Evolutionary conservation across 2,113 vertebrate species (phyloP), one percentile per base, ranked within the genome.

Genomic region (Megaleporinus macrocephalus): DNA sequence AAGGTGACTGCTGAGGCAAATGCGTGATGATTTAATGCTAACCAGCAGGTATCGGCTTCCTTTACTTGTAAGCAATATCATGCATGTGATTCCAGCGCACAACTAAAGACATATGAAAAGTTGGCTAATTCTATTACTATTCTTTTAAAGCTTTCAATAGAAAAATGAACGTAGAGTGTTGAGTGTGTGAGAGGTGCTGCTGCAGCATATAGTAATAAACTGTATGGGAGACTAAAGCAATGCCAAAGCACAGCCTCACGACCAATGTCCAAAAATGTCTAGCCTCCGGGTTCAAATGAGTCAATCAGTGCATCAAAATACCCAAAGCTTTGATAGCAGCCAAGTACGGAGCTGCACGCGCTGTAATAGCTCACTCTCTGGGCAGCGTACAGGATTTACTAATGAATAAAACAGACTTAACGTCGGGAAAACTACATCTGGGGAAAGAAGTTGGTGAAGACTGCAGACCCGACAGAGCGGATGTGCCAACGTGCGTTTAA

Each of bases 321-420:
- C 33, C n/a, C 24, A 22, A 11, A 59, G 66, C 65, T 79, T 36
- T 79, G 70, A 71, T 15, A 29, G 33, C 29, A 29, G 68, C 57
- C 29, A 70, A 57, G 29, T 26, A 44, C 12, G 51, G n/a, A 27
- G 15, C 5, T 3, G 57, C 75, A n/a, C 2, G 41, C 16, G 5
- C 41, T 10, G 16, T 1, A 1, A 26, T 24, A 22, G 24, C 33
- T 71, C 44, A 79, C 69, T 0, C 11, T 36, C 47, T 0, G 16
- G 78, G 78, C 68, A 72, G 11, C 4, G 33, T 71, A 61, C 68
- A 61, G 44, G 51, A 79, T 18, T 41, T 36, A 7, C 4, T 29
- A 79, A 72, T 71, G 78, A 72, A 71, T 53, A 26, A 18, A 27
- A 79, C 29, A 71, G 27, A 5, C n/a, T 16, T 15, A 20, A 53